These are phyloP conservation scores for Athalia cordata DNA, from an alignment of 2,888 invertebrate genomes.

Conservation along the genomic window DNA sequence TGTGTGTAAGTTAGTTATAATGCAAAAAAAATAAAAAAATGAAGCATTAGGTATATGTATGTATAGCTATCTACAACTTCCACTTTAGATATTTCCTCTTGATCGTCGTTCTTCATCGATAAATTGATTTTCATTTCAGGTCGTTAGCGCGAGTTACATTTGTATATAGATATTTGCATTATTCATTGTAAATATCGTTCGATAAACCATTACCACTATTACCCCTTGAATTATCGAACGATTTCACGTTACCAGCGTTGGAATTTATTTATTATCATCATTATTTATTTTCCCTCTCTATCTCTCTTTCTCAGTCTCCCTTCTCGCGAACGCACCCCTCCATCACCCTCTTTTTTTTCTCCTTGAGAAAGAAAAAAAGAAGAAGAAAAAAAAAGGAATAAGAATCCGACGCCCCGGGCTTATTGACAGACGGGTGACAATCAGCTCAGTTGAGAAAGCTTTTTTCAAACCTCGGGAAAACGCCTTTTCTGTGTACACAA, in stretches of 20 bases:
- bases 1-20: too few species aligned
- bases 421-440: conserved; percentile 39
- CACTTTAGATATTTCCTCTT: background rate
- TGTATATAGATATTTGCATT: conserved; percentile 26
- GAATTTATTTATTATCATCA: background rate
- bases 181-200: conserved; percentile 39
- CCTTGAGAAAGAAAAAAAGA: background rate
- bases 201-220: conserved; percentile 32
- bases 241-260: background rate
- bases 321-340: conserved; percentile 49
- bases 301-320: conserved; percentile 44
- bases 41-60: too few species aligned
- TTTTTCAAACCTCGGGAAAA: too few species aligned
- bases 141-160: conserved; percentile 35
- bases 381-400: conserved; percentile 49
- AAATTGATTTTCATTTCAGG: conserved; percentile 33
- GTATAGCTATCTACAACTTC: too few species aligned
- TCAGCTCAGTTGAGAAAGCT: too few species aligned
- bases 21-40: too few species aligned
- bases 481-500: too few species aligned
- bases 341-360: too few species aligned
- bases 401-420: conserved; percentile 48
- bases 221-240: conserved; percentile 30
- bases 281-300: conserved; percentile 10
- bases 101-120: conserved; percentile 15